Percentiles rank a stretch among this genome's conserved stretches.
Evolutionary conservation across 2,113 vertebrate genomes (phyloP).

Genomic region (Scomber japonicus): DNA sequence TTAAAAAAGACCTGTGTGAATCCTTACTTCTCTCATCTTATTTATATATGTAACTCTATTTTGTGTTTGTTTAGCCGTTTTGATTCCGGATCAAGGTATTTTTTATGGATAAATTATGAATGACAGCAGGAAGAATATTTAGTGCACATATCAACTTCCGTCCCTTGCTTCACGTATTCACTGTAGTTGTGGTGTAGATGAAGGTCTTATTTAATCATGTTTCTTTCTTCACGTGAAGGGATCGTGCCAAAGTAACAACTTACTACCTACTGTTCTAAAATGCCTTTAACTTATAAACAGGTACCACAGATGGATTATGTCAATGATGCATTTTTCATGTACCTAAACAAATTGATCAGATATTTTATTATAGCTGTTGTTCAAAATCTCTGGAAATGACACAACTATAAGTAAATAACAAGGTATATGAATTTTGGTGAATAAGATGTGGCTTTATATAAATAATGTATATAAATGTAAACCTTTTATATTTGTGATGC

Average conservation of each 20-base stretch:
- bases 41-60: constrained; percentile 57
- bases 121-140: constrained; percentile 30
- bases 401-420: constrained; percentile 53
- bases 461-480: constrained; percentile 86
- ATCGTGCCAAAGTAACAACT: constrained; percentile 67
- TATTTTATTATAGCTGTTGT: constrained; percentile 53
- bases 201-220: constrained; percentile 35
- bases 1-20: constrained; percentile 33
- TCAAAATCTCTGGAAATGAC: constrained; percentile 51
- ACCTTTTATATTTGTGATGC: constrained; percentile 83
- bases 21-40: constrained; percentile 41
- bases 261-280: constrained; percentile 70
- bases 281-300: constrained; percentile 45
- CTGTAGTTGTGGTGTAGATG: constrained; percentile 30
- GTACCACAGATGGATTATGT: constrained; percentile 20
- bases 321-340: constrained; percentile 35
- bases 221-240: constrained; percentile 44
- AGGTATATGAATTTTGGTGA: constrained; percentile 65
- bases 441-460: constrained; percentile 74
- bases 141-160: not conserved
- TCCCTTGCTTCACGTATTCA: constrained; percentile 53
- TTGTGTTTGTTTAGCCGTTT: constrained; percentile 41
- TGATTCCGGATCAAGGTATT: constrained; percentile 48
- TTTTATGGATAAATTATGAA: constrained; percentile 47
- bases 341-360: constrained; percentile 33